Evolutionary conservation across 2,888 invertebrate species (phyloP), one percentile per base, ranked within the genome.

Genomic region (Rhogogaster chlorosoma): DNA sequence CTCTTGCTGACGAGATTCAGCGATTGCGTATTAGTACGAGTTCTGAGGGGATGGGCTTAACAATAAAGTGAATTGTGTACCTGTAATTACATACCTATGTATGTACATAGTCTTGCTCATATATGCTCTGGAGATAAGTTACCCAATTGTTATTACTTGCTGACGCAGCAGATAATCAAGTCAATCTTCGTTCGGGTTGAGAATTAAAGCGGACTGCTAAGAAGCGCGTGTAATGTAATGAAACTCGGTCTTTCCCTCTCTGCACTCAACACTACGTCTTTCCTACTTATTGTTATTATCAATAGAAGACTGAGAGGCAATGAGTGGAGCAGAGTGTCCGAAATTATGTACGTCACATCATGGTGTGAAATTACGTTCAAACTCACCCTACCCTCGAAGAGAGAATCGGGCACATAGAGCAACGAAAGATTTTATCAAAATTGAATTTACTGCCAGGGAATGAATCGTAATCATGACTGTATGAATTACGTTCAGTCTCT

Each of bases 211-310:
- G 36, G 29, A 70, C 36, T 32, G 36, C 32, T 36, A 70, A 70
- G 15, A 70, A 70, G 36, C 18, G 70, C 70, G 29, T 36, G 70
- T 70, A 36, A 70, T 70, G 6, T 70, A 70, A 70, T 70, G 36
- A 18, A 70, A 70, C 70, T 70, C 70, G 36, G 32, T 18, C 15
- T 70, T 70, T 36, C 32, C 70, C 36, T 70, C 36, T 36, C n/a
- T 61, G 22, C 70, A 70, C 70, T 70, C 36, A 70, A 70, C 70
- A 36, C 36, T 36, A 9, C 70, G 70, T 36, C 32, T 29, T n/a
- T 70, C 32, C 36, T n/a, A 70, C 70, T 70, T 70, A 70, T n/a
- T 70, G 70, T 70, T 70, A 70, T 36, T 36, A 70, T 36, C 36
- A 29, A 29, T 70, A 70, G 32, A n/a, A 70, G n/a, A 70, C 36